Evolutionary conservation across 2,113 vertebrate species (phyloP).

Genomic region (Hirundichthys speculiger): DNA sequence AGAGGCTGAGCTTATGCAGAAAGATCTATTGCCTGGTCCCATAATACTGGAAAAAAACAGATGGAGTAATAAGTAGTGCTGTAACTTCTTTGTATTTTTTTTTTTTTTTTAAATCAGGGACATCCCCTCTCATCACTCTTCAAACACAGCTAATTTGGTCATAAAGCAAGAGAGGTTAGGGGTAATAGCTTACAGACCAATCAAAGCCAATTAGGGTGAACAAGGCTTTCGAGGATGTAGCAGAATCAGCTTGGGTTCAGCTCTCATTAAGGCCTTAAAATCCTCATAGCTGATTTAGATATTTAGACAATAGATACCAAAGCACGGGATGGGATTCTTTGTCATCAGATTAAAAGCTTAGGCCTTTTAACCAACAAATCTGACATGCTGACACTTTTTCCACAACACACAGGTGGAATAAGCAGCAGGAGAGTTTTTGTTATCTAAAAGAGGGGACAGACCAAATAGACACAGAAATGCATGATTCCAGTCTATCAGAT

Average conservation of each 20-base stretch:
- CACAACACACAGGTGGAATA: constrained; percentile 42
- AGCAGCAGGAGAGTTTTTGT: constrained; percentile 18
- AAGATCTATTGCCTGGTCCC: constrained; percentile 62
- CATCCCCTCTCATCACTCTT: constrained; percentile 15
- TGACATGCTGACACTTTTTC: constrained; percentile 55
- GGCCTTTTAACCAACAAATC: constrained; percentile 34
- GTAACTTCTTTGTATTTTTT: constrained; percentile 28
- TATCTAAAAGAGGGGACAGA: constrained; percentile 14
- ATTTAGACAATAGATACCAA: constrained; percentile 51
- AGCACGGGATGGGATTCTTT: constrained; percentile 35
- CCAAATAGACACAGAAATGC: not conserved
- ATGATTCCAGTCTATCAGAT: constrained; percentile 17
- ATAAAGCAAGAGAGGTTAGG: constrained; percentile 51
- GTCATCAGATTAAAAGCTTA: constrained; percentile 64
- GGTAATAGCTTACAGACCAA: constrained; percentile 41
- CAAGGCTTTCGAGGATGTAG: constrained; percentile 27
- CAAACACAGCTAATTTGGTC: constrained; percentile 31
- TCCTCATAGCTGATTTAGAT: constrained; percentile 58
- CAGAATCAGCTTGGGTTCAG: constrained; percentile 59
- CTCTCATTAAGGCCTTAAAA: constrained; percentile 63
- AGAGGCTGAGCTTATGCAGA: constrained; percentile 60
- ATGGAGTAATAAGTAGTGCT: constrained; percentile 62
- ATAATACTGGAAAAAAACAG: constrained; percentile 63
- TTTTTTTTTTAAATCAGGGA: constrained; percentile 14
- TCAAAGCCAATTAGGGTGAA: constrained; percentile 60